These are phyloP conservation scores for Lamellibrachia luymesi DNA, from an alignment of 1,140 invertebrate genomes.

Conservation along the genomic window DNA sequence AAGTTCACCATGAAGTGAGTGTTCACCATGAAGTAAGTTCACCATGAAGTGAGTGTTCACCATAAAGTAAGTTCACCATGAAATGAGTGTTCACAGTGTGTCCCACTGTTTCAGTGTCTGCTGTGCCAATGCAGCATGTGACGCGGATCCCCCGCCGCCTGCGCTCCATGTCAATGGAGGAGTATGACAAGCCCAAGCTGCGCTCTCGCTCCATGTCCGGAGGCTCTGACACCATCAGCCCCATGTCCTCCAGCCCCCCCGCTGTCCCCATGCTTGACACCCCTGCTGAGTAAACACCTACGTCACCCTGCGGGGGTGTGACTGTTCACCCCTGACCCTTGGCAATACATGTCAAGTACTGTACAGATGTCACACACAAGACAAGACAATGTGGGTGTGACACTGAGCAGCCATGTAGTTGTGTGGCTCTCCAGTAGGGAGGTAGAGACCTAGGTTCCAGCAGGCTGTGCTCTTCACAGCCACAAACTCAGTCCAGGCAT, in stretches of 20 bases:
- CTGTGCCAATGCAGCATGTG: constrained; percentile 31
- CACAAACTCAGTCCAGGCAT: not conserved
- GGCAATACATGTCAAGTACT: not conserved
- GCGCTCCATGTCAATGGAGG: constrained; percentile 70
- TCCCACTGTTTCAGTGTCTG: constrained; percentile 26
- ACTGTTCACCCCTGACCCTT: not conserved
- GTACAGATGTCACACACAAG: not conserved
- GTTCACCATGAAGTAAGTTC: no score
- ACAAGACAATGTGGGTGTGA: not conserved
- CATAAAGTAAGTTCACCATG: no score
- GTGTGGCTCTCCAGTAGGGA: not conserved
- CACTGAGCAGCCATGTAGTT: no score
- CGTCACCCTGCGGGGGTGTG: no score
- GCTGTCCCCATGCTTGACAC: not conserved
- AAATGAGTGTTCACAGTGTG: not conserved
- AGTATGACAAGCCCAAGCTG: constrained; percentile 69
- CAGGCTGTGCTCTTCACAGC: not conserved
- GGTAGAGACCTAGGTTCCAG: not conserved
- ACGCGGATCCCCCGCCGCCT: constrained; percentile 42
- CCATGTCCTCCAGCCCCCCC: not conserved
- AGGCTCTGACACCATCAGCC: constrained; percentile 27
- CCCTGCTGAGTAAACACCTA: not conserved
- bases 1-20: no score
- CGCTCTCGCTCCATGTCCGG: constrained; percentile 41
- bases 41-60: no score